phyloP scores from a whole-genome alignment of 2,113 vertebrate species.

The Hydrolagus affinis region DNA sequence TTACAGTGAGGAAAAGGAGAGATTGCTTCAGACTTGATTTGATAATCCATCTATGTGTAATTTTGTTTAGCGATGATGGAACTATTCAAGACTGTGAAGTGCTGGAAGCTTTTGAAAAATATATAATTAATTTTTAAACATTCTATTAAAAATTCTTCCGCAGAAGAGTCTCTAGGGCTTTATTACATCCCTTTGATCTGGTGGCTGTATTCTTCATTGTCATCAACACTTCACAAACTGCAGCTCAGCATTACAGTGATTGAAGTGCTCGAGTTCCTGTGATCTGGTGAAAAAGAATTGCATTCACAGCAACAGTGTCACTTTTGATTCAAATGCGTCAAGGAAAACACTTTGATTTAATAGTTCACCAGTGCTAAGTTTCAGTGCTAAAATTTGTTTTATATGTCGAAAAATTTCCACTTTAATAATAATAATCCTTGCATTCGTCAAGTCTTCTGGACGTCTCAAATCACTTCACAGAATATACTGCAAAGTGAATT shows the following conservation, averaged over 20 bases:
- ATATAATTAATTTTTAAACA: conserved; percentile 2
- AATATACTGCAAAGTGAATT: no score
- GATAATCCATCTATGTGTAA: not conserved
- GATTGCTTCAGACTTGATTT: not conserved
- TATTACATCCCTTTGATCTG: conserved; percentile 15
- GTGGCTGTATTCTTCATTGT: not conserved
- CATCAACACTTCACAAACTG: not conserved
- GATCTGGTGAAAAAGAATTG: conserved; percentile 23
- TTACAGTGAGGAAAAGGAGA: not conserved
- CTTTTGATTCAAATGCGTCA: conserved; percentile 19
- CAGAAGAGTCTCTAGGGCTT: not conserved
- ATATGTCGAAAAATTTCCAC: not conserved
- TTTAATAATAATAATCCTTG: no score
- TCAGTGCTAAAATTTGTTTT: not conserved
- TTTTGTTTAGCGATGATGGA: not conserved
- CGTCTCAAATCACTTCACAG: no score
- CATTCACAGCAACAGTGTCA: conserved; percentile 23
- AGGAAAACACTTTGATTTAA: conserved; percentile 9
- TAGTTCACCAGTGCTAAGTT: conserved; percentile 7
- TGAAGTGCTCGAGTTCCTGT: conserved; percentile 8
- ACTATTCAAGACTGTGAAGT: not conserved
- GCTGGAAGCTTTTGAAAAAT: not conserved
- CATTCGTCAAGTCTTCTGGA: no score
- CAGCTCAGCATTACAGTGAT: conserved; percentile 1
- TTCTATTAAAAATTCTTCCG: not conserved